Evolutionary conservation across 2,888 invertebrate species (phyloP).

Genomic region (Acrobasis suavella): DNA sequence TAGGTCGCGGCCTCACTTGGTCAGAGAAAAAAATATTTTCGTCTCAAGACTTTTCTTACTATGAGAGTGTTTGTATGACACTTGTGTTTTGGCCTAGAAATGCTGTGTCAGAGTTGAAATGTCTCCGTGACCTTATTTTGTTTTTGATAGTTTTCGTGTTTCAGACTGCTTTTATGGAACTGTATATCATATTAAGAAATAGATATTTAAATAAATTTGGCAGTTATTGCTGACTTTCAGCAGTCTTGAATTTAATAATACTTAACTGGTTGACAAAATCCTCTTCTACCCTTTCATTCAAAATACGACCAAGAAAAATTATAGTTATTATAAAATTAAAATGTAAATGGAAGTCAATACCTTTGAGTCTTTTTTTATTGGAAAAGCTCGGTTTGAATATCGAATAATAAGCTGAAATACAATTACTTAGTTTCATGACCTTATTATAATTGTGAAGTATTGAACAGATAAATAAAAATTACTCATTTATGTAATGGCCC

Average conservation of each 20-base stretch:
- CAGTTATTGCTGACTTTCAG: no score
- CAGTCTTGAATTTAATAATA: no score
- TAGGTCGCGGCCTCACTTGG: conserved; percentile 57
- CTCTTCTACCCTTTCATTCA: neutral
- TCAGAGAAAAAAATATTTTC: conserved; percentile 35
- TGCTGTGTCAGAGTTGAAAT: conserved; percentile 14
- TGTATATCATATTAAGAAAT: no score
- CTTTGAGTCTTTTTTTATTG: neutral
- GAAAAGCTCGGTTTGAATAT: neutral
- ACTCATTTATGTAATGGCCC: neutral
- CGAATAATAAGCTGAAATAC: neutral
- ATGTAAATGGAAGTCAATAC: neutral
- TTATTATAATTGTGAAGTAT: no score
- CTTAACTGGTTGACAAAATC: neutral
- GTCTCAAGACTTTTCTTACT: conserved; percentile 16
- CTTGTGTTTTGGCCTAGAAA: conserved; percentile 17
- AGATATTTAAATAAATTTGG: no score
- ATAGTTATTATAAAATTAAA: neutral
- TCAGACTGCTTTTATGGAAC: neutral
- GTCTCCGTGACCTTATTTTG: conserved; percentile 8
- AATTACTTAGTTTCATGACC: neutral
- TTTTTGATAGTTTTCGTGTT: conserved; percentile 18
- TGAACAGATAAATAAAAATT: neutral
- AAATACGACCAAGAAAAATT: neutral
- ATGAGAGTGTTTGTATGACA: conserved; percentile 17